phyloP scores from a whole-genome alignment of 2,113 vertebrate genomes.

The Phrynosoma blainvillii region DNA sequence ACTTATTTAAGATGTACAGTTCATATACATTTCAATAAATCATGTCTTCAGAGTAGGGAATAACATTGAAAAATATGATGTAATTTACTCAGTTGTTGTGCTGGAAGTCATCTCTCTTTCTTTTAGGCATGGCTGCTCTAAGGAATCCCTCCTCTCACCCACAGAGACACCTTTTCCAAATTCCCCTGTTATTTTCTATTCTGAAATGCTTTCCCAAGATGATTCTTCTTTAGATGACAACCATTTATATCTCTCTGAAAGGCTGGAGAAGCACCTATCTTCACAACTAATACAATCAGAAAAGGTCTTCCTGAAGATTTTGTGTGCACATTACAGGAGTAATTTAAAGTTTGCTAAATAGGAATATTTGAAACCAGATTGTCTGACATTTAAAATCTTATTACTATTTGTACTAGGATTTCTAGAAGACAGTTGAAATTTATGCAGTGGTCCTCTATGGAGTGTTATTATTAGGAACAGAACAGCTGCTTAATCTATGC shows the following conservation, averaged over 20 bases:
- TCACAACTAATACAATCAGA: background rate
- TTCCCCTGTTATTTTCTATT: conserved; percentile 20
- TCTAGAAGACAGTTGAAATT: conserved; percentile 46
- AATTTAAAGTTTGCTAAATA: conserved; percentile 27
- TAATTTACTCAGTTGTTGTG: conserved; percentile 10
- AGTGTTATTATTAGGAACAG: conserved; percentile 13
- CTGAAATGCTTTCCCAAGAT: conserved; percentile 18
- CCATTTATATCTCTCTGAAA: conserved; percentile 12
- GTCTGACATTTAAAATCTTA: conserved; percentile 56
- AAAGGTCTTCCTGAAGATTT: conserved; percentile 15
- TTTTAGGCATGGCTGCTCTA: conserved; percentile 9
- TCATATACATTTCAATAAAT: background rate
- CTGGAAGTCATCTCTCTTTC: conserved; percentile 1
- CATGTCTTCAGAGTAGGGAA: background rate
- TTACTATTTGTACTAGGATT: conserved; percentile 52
- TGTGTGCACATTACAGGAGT: conserved; percentile 14
- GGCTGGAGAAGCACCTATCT: conserved; percentile 7
- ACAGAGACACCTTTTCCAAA: background rate
- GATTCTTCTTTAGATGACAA: background rate
- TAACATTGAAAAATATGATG: background rate
- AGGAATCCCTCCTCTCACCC: background rate
- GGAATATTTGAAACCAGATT: conserved; percentile 27
- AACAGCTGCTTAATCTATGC: conserved; percentile 15
- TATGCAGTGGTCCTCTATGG: conserved; percentile 21
- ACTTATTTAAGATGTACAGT: background rate